These are phyloP conservation scores for Bombus superbus DNA, from an alignment of 1,140 invertebrate genomes.

Conservation along the genomic window DNA sequence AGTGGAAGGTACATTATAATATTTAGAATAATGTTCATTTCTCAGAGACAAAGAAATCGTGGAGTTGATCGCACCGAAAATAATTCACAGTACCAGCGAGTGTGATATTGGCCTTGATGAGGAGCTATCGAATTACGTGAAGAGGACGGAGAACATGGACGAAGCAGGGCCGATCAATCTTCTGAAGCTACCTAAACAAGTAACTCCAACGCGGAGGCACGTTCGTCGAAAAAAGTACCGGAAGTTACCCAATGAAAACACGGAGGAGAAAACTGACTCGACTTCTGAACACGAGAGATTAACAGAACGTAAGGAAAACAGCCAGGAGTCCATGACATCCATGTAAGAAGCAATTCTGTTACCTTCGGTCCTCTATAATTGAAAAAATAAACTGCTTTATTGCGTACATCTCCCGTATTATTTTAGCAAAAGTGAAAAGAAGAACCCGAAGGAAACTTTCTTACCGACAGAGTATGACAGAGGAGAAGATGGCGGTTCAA, in stretches of 20 bases:
- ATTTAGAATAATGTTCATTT: background rate
- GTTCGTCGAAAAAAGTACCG: background rate
- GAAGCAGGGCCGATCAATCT: constrained; percentile 30
- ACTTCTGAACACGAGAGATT: constrained; percentile 7
- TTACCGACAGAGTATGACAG: background rate
- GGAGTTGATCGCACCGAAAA: constrained; percentile 41
- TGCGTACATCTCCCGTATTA: too few species aligned
- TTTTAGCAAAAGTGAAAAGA: background rate
- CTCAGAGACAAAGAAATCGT: constrained; percentile 33
- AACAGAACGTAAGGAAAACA: background rate
- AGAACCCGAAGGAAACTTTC: background rate
- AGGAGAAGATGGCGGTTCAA: background rate
- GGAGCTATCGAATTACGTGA: constrained; percentile 55
- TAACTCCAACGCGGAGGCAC: background rate
- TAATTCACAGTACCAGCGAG: constrained; percentile 34
- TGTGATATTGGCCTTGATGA: constrained; percentile 46
- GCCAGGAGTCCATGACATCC: background rate
- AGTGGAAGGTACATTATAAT: too few species aligned
- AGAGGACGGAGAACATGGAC: constrained; percentile 24
- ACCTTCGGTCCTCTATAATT: background rate
- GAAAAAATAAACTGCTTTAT: background rate
- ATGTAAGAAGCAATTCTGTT: constrained; percentile 6
- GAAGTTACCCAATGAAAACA: constrained; percentile 8
- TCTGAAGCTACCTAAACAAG: constrained; percentile 21
- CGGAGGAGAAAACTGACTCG: background rate